A percentile compares a stretch with the other conserved stretches of the same genome.
Conservation (phyloP, 2,113 vertebrate species). For the Lepisosteus oculatus region DNA sequence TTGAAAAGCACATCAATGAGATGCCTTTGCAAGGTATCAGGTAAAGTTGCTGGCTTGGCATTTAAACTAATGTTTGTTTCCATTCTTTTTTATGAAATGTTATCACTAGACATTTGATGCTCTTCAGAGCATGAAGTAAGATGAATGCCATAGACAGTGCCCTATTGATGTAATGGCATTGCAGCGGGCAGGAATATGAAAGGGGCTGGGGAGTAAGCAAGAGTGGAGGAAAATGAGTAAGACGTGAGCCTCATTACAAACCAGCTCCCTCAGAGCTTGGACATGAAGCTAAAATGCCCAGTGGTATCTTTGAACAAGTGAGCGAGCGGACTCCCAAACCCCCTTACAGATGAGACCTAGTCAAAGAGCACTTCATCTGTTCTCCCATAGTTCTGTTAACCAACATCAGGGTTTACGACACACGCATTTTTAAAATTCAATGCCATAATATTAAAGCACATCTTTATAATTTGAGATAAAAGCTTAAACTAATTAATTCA, state of each 20-base stretch:
- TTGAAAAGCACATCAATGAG: conserved; percentile 15
- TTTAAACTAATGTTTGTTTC: conserved; percentile 8
- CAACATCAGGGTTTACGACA: no score
- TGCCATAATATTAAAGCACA: no score
- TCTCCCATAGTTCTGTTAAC: no score
- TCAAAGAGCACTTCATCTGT: no score
- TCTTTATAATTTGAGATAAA: no score
- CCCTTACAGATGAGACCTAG: background rate
- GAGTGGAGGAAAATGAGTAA: background rate
- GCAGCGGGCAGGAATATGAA: background rate
- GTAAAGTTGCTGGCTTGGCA: background rate
- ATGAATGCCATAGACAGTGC: conserved; percentile 2
- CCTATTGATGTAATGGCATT: conserved; percentile 8
- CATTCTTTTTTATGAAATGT: background rate
- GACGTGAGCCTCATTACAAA: conserved; percentile 8
- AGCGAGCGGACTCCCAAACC: no score
- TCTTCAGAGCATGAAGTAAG: conserved; percentile 4
- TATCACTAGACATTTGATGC: conserved; percentile 3
- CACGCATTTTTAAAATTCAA: no score
- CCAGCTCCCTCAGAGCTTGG: background rate
- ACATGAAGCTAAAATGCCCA: background rate
- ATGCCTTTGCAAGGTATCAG: background rate
- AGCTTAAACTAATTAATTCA: no score
- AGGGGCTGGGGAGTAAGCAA: background rate
- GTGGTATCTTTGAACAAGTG: background rate